Conservation (phyloP, 2,888 invertebrate species). For the Hedya salicella region DNA sequence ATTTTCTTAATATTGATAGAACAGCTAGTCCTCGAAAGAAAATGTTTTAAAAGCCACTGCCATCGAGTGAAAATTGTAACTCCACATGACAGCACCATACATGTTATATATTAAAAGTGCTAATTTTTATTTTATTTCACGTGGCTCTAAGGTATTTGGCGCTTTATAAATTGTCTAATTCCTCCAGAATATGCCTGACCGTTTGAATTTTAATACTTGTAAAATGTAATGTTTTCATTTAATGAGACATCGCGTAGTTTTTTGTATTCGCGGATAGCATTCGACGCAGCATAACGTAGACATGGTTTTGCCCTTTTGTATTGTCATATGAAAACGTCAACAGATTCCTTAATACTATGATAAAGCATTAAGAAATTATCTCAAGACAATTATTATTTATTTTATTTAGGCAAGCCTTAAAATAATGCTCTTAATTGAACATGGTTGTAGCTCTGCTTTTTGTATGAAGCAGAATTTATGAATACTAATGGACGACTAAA, state of each 20-base stretch:
- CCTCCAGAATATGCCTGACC: conserved; percentile 21
- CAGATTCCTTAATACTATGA: conserved; percentile 14
- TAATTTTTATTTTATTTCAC: conserved; percentile 17
- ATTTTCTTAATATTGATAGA: conserved; percentile 63
- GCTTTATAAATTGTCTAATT: conserved; percentile 31
- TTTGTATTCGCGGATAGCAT: conserved; percentile 20
- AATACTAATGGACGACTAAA: background rate
- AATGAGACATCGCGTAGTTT: conserved; percentile 23
- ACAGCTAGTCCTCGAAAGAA: conserved; percentile 71
- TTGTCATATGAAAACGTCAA: conserved; percentile 28
- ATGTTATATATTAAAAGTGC: conserved; percentile 28
- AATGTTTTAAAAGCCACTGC: conserved; percentile 40
- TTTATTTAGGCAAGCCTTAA: conserved; percentile 28
- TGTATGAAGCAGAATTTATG: background rate
- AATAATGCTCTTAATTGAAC: conserved; percentile 22
- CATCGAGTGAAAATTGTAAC: conserved; percentile 38
- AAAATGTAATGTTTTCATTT: conserved; percentile 33
- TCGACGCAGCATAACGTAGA: conserved; percentile 26
- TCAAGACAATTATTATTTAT: conserved; percentile 25
- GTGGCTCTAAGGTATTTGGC: conserved; percentile 23
- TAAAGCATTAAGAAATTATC: conserved; percentile 29
- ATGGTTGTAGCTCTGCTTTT: conserved; percentile 13
- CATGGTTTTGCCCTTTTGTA: conserved; percentile 23
- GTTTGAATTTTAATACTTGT: conserved; percentile 25
- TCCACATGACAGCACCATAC: conserved; percentile 28